Evolutionary conservation across 2,888 invertebrate genomes (phyloP).

Genomic region (Phortica okadai): DNA sequence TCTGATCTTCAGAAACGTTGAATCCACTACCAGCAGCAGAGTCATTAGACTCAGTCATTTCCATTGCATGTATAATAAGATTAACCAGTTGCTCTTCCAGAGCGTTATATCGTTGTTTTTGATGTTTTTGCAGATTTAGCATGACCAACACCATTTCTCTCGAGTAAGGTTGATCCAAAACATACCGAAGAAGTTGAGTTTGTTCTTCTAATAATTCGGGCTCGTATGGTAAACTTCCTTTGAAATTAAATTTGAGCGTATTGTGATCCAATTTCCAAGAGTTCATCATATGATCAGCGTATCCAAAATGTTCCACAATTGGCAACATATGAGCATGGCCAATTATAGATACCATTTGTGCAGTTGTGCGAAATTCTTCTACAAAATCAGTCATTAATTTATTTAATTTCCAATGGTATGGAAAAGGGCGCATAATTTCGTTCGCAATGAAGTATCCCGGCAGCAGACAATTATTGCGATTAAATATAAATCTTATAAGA

Average conservation of each 20-base stretch:
- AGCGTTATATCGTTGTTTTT: slow-evolving; percentile 90
- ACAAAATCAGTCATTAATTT: slow-evolving; percentile 91
- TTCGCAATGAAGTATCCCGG: slow-evolving; percentile 97
- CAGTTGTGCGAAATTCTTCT: slow-evolving; percentile 93
- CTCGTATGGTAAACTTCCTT: slow-evolving; percentile 90
- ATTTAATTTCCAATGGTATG: slow-evolving; percentile 93
- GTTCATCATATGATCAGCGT: slow-evolving; percentile 91
- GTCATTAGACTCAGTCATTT: slow-evolving; percentile 86
- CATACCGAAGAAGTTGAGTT: slow-evolving; percentile 90
- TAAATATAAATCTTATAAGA: slow-evolving; percentile 92
- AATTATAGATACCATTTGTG: slow-evolving; percentile 96
- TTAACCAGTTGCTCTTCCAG: slow-evolving; percentile 95
- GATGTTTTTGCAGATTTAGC: slow-evolving; percentile 94
- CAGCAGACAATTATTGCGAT: slow-evolving; percentile 92
- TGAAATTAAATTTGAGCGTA: slow-evolving; percentile 82
- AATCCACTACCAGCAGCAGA: slow-evolving; percentile 73
- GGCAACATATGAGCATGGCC: slow-evolving; percentile 94
- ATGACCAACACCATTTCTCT: slow-evolving; percentile 97
- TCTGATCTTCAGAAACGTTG: slow-evolving; percentile 77
- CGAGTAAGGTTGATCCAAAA: slow-evolving; percentile 95
- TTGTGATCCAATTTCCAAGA: slow-evolving; percentile 95
- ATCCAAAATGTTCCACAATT: slow-evolving; percentile 94
- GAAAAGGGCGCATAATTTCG: slow-evolving; percentile 88
- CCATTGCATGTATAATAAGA: slow-evolving; percentile 93
- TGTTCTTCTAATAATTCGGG: slow-evolving; percentile 92